Evolutionary conservation across 2,113 vertebrate genomes (phyloP), one percentile per base, ranked within the genome.

Genomic region (Uropsilus gracilis): DNA sequence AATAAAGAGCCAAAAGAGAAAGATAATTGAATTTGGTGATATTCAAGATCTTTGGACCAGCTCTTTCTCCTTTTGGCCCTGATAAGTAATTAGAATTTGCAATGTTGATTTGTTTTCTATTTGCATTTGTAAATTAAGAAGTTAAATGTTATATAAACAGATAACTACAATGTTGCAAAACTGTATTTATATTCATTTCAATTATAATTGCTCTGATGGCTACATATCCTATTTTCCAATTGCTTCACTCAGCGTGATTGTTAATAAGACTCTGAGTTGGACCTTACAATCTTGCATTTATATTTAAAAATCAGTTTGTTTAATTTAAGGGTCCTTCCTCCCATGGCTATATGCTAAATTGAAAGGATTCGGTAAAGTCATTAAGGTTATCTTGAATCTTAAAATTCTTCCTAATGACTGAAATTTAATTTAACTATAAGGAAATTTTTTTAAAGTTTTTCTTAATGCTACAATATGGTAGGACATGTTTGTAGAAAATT

Each of bases 21-120:
- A 93, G 61, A 87, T 76, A 87, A 94, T 87, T 90, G 95, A 78
- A 90, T 80, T 71, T 46, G 17, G 12, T 95, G 28, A 80, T 82
- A 80, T 71, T 85, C 89, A 76, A 72, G 10, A 90, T 61, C 2
- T 91, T 72, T 76, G 16, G 6, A 53, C 93, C 69, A 84, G 90
- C 16, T 81, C n/a, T 61, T 76, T 84, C 28, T 84, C 8, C 46
- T 71, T 55, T 7, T 59, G 14, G 89, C 20, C 17, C 8, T 78
- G 16, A 26, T 42, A 94, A 94, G 64, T 30, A 78, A 18, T 32
- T 78, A 28, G 0, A 30, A 37, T 44, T 76, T 55, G 5, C 3
- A 28, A 8, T 46, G 9, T 66, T 22, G 11, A 87, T 91, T 50
- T 84, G 0, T 39, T 90, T 97, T 39, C n/a, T 76, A 86, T 81